Evolutionary conservation across 1,140 invertebrate genomes (phyloP), one percentile per base, ranked within the genome.

Genomic region (Heliconius eleuchia): DNA sequence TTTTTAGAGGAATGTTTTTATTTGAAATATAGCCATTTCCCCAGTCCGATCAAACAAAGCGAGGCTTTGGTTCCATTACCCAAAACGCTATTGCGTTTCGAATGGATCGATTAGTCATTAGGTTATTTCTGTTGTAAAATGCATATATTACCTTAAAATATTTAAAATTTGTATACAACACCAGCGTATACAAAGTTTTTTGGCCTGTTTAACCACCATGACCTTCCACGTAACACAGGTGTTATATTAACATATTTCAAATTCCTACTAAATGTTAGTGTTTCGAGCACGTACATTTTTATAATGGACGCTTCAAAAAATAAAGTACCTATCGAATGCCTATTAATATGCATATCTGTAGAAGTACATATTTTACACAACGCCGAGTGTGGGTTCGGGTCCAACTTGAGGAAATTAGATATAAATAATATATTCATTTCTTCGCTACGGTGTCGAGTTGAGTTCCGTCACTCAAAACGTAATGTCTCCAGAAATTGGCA

Each of bases 221-320:
- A 77, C 76, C 46, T 27, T 52, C 70, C 76, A 73, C 71, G 73
- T 78, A 60, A 78, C 71, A 78, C 77, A 78, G 77, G 77, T 78
- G 76, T 37, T 52, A 37, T 66, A 30, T 66, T 66, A 66, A 66
- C 60, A 66, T 42, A 39, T n/a, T 71, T 46, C 37, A 42, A 71
- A 77, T 73, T 77, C 60, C 66, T 76, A 42, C n/a, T 71, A 19
- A 76, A 76, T 46, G 8, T 37, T 23, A 39, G 0, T 76, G 11
- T 71, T 70, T 76, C 50, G 39, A n/a, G 11, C 11, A 42, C 19
- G 39, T 73, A 71, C 46, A 37, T 70, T 66, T 66, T 16, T 66
- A 13, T 27, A 5, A 30, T 27, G 23, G n/a, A 60, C 57, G 19
- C 23, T 60, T 23, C 9, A 60, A 27, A 37, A 23, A 27, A 16